phyloP scores from a whole-genome alignment of 2,113 vertebrate species.

The Tupaia chinensis region DNA sequence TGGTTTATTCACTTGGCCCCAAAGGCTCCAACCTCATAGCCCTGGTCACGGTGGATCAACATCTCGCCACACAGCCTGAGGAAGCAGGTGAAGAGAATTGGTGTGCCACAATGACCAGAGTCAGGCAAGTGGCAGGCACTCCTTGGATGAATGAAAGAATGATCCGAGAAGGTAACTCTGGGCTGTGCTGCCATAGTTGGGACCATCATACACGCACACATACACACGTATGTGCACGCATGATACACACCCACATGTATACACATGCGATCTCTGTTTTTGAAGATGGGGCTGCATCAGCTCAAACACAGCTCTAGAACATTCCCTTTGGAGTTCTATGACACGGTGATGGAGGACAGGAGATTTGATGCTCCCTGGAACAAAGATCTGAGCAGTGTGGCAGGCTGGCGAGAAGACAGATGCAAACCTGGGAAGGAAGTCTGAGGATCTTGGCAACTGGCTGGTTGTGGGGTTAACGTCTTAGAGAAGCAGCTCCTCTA shows the following conservation, averaged over 20 bases:
- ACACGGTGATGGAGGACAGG: not conserved
- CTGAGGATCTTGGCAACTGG: not conserved
- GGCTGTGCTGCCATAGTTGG: not conserved
- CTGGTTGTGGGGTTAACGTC: not conserved
- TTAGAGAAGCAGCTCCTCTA: not conserved
- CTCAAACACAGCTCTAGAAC: not conserved
- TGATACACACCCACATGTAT: not conserved
- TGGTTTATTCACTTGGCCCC: not conserved
- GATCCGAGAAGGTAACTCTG: not conserved
- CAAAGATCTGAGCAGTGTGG: not conserved
- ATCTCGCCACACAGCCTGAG: not conserved
- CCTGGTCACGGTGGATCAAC: not conserved
- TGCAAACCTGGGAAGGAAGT: no score
- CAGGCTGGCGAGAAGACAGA: not conserved
- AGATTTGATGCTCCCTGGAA: no score
- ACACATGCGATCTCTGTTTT: not conserved
- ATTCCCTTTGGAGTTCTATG: not conserved
- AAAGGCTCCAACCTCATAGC: not conserved
- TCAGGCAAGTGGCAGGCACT: fast-evolving
- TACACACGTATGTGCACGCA: not conserved
- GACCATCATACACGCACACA: not conserved
- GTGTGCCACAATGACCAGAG: fast-evolving
- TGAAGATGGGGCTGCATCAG: not conserved
- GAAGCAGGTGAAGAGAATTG: not conserved
- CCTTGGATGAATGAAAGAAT: not conserved